Percentiles rank a stretch among this genome's conserved stretches.
Conservation (phyloP, 2,888 invertebrate genomes). For the Horisme vitalbata region DNA sequence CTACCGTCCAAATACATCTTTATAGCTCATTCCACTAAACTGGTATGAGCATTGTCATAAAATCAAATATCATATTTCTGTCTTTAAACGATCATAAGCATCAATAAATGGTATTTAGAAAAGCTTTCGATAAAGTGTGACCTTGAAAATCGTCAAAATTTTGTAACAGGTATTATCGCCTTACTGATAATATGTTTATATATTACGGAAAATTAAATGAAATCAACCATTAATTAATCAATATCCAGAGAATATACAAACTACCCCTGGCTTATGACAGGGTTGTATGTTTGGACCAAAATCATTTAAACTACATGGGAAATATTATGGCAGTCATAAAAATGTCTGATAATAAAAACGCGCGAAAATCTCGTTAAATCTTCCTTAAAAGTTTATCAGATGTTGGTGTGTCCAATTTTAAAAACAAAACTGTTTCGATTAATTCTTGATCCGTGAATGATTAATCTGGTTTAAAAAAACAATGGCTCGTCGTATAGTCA, state of each 20-base stretch:
- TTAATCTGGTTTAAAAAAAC: slow-evolving; percentile 14
- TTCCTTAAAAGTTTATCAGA: slow-evolving; percentile 6
- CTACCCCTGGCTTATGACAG: background rate
- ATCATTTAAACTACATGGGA: background rate
- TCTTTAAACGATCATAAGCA: background rate
- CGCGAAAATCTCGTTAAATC: background rate
- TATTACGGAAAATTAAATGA: no score
- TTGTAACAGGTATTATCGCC: no score
- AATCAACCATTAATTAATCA: no score
- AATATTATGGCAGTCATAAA: no score
- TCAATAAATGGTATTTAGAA: background rate
- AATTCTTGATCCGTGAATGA: slow-evolving; percentile 19
- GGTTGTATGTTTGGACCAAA: background rate
- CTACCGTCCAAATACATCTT: background rate
- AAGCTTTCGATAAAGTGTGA: slow-evolving; percentile 1
- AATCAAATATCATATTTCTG: slow-evolving; percentile 1
- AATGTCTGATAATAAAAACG: no score
- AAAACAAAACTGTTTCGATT: slow-evolving; percentile 16
- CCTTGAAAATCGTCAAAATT: background rate
- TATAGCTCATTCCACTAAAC: slow-evolving; percentile 9
- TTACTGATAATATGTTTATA: no score
- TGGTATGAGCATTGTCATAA: slow-evolving; percentile 13
- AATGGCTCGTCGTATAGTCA: slow-evolving; percentile 4
- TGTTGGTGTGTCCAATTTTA: slow-evolving; percentile 8
- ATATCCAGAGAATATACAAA: background rate